Conservation (phyloP, 2,888 invertebrate species). For the Oscheius onirici region DNA sequence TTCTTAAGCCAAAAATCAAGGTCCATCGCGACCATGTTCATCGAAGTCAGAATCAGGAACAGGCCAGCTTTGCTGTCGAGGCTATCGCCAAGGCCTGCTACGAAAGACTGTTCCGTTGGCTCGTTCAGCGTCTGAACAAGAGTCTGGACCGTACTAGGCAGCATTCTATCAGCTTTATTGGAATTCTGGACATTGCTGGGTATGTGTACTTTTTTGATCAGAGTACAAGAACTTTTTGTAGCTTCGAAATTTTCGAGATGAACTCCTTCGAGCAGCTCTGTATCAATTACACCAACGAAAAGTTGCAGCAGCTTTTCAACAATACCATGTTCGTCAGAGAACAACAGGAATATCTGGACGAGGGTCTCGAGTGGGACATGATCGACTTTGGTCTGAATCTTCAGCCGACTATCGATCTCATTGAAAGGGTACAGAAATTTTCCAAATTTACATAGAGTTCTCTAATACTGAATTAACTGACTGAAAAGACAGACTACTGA, state of each 20-base stretch:
- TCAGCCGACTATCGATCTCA: slow-evolving; percentile 97
- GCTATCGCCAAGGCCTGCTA: slow-evolving; percentile 98
- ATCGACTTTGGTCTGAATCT: slow-evolving; percentile 98
- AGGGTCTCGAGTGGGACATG: slow-evolving; percentile 99
- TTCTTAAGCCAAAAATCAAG: slow-evolving; percentile 94
- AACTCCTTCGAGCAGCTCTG: slow-evolving; percentile 99
- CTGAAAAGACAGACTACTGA: not conserved
- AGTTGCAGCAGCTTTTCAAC: slow-evolving; percentile 97
- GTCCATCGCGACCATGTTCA: slow-evolving; percentile 97
- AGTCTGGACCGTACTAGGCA: slow-evolving; percentile 95
- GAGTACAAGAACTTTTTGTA: slow-evolving; percentile 8
- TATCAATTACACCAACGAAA: slow-evolving; percentile 99
- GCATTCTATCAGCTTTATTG: slow-evolving; percentile 97
- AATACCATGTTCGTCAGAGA: slow-evolving; percentile 99
- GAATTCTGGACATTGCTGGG: slow-evolving; percentile 98
- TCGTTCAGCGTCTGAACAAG: slow-evolving; percentile 73
- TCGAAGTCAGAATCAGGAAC: slow-evolving; percentile 97
- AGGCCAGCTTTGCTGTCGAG: slow-evolving; percentile 95
- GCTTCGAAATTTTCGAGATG: slow-evolving; percentile 75
- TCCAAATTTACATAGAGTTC: slow-evolving; percentile 78
- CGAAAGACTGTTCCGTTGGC: slow-evolving; percentile 89
- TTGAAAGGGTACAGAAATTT: slow-evolving; percentile 96
- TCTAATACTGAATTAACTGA: no score
- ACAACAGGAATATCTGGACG: slow-evolving; percentile 85
- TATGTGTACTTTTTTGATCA: slow-evolving; percentile 76